Percentiles rank a stretch among this genome's conserved stretches.
phyloP scores from a whole-genome alignment of 2,888 invertebrate genomes.

The Pollenia amentaria region DNA sequence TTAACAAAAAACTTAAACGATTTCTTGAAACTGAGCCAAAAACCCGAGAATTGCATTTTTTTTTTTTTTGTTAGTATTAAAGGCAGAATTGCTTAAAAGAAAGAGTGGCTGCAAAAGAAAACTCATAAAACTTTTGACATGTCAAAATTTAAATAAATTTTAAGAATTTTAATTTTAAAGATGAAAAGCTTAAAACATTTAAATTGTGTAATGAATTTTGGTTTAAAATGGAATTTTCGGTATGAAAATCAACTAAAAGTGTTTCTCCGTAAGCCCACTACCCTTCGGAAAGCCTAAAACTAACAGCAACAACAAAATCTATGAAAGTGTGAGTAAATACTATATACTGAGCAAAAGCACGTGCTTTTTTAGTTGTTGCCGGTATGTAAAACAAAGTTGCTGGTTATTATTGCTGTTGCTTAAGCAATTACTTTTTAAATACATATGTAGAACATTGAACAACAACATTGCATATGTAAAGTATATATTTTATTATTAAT shows the following conservation, averaged over 20 bases:
- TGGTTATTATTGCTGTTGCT: constrained; percentile 31
- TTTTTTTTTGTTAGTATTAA: background rate
- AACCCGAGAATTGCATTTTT: constrained; percentile 55
- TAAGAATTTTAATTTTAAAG: constrained; percentile 1
- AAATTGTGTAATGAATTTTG: background rate
- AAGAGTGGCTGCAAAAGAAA: constrained; percentile 20
- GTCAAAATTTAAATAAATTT: constrained; percentile 1
- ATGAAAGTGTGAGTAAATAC: background rate
- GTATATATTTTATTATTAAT: constrained; percentile 6
- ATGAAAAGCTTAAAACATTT: background rate
- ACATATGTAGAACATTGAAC: background rate
- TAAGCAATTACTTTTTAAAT: constrained; percentile 35
- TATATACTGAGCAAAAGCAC: constrained; percentile 52
- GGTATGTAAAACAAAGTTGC: constrained; percentile 50
- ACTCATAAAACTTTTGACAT: background rate
- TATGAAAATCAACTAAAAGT: background rate
- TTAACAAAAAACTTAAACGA: constrained; percentile 31
- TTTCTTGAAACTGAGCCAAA: constrained; percentile 72
- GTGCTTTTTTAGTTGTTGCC: constrained; percentile 74
- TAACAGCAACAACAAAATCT: background rate
- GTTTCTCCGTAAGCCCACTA: background rate
- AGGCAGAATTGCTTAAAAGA: constrained; percentile 14
- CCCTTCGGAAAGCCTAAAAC: background rate
- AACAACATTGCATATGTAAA: background rate
- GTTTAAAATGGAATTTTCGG: too few relatives aligned